Conservation (phyloP, 2,888 invertebrate species). For the Autographa pulchrina region DNA sequence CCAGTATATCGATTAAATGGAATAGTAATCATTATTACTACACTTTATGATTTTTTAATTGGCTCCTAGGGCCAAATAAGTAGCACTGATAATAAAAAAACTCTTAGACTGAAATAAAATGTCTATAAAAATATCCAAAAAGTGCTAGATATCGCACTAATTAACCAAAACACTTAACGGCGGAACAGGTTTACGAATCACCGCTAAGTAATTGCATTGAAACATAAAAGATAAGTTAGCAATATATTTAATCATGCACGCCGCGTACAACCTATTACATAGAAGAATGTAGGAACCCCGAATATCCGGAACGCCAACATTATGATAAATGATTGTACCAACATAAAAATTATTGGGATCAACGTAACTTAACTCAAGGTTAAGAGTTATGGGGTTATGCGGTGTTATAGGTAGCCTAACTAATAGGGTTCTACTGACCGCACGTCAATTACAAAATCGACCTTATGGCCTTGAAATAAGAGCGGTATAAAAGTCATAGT, state of each 20-base stretch:
- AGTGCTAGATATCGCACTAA: constrained; percentile 30
- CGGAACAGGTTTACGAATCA: constrained; percentile 47
- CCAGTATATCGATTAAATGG: background rate
- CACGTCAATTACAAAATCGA: background rate
- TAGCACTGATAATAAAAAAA: background rate
- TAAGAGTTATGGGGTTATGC: constrained; percentile 22
- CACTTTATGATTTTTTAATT: background rate
- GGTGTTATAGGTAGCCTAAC: background rate
- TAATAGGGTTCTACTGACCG: background rate
- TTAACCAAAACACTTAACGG: constrained; percentile 47
- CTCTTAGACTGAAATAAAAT: constrained; percentile 19
- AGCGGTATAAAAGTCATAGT: background rate
- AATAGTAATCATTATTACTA: background rate
- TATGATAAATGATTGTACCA: constrained; percentile 59
- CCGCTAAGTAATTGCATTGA: constrained; percentile 54
- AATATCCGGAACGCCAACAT: constrained; percentile 54
- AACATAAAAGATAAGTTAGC: constrained; percentile 55
- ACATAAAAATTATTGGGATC: constrained; percentile 56
- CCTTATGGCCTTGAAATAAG: background rate
- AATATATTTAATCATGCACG: constrained; percentile 54
- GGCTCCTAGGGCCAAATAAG: background rate
- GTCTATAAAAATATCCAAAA: constrained; percentile 25
- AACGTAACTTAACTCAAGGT: constrained; percentile 57
- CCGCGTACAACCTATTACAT: constrained; percentile 49
- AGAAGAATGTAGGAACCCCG: constrained; percentile 30